Conservation (phyloP, 1,140 invertebrate species). For the Penaeus japonicus region DNA sequence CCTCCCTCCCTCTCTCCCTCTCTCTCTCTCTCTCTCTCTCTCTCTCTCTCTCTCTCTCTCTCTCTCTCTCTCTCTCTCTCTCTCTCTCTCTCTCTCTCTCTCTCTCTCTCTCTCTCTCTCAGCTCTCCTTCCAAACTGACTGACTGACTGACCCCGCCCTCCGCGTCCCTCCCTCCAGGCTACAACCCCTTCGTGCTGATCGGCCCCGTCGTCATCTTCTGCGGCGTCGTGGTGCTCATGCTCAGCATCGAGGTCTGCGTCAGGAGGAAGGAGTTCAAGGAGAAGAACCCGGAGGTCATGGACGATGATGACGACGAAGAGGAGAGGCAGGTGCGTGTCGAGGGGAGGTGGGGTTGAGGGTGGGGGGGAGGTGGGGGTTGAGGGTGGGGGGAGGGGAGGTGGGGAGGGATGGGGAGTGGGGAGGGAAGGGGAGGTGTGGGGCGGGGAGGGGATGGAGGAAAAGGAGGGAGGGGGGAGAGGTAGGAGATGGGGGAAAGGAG, state of each 20-base stretch:
- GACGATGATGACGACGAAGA: conserved; percentile 46
- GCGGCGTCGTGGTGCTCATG: conserved; percentile 56
- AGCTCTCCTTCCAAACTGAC: too few relatives aligned
- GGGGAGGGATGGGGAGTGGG: not conserved
- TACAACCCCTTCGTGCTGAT: conserved; percentile 59
- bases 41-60: too few relatives aligned
- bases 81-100: too few relatives aligned
- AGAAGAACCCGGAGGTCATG: conserved; percentile 43
- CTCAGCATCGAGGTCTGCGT: conserved; percentile 59
- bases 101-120: too few relatives aligned
- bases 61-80: too few relatives aligned
- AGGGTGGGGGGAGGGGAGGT: not conserved
- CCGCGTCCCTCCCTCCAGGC: conserved; percentile 4
- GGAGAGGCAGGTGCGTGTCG: conserved; percentile 20
- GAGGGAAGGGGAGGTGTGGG: too few relatives aligned
- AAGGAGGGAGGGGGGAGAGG: not conserved
- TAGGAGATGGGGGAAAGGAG: too few relatives aligned
- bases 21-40: too few relatives aligned
- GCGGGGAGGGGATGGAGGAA: not conserved
- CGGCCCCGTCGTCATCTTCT: conserved; percentile 57
- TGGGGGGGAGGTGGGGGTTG: not conserved
- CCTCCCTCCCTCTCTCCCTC: too few relatives aligned
- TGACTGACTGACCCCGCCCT: too few relatives aligned
- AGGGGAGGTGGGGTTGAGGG: not conserved
- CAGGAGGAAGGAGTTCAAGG: conserved; percentile 46